phyloP scores from a whole-genome alignment of 2,113 vertebrate species.

The Electrona antarctica region DNA sequence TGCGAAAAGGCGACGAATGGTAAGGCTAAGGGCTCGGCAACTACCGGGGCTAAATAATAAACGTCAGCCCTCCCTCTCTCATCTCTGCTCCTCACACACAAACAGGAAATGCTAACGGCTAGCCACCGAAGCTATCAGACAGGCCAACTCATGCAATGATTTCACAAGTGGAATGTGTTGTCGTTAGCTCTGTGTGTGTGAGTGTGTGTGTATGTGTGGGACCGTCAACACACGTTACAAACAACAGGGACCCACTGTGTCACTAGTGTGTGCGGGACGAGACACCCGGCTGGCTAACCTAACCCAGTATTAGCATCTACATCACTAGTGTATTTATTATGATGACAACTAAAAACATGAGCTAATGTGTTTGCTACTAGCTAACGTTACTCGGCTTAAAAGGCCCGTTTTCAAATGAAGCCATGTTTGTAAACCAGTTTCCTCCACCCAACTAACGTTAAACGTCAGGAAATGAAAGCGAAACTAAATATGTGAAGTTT shows the following conservation, averaged over 20 bases:
- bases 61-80: not conserved
- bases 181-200: not conserved
- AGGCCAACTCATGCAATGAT: not conserved
- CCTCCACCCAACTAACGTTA: too few species aligned
- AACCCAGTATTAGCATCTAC: too few species aligned
- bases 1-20: conserved; percentile 83
- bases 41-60: not conserved
- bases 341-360: too few species aligned
- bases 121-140: conserved; percentile 37
- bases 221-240: too few species aligned
- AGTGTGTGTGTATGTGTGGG: not conserved
- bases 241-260: too few species aligned
- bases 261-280: too few species aligned
- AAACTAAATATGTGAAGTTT: not conserved
- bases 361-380: not conserved
- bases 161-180: conserved; percentile 21
- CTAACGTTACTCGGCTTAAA: not conserved
- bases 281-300: too few species aligned
- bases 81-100: not conserved
- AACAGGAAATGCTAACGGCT: conserved; percentile 66
- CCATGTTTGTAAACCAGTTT: too few species aligned
- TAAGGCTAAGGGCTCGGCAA: conserved; percentile 46
- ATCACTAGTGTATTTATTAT: too few species aligned
- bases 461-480: too few species aligned
- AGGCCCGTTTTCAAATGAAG: too few species aligned